These are phyloP conservation scores for Papilio polyxenes DNA, from an alignment of 1,140 invertebrate genomes.

Conservation along the genomic window DNA sequence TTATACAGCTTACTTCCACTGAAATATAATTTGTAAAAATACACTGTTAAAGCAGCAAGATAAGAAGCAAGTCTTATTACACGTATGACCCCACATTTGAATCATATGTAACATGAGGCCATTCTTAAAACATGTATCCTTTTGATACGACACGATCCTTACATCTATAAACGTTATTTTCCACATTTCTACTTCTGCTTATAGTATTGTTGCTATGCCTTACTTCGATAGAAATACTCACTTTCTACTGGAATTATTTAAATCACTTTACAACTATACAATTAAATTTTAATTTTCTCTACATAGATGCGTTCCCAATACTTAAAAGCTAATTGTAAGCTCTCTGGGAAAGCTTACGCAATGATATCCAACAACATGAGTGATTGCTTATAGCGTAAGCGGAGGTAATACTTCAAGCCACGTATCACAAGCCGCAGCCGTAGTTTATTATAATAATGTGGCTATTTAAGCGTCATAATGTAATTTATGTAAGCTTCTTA, in stretches of 20 bases:
- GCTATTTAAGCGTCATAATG: conserved; percentile 25
- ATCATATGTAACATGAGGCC: too few relatives aligned
- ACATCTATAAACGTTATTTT: not conserved
- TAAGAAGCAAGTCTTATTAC: too few relatives aligned
- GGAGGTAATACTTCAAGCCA: conserved; percentile 24
- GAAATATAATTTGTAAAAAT: too few relatives aligned
- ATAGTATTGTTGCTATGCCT: not conserved
- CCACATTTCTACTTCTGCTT: not conserved
- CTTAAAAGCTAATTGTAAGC: conserved; percentile 8
- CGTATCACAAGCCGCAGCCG: conserved; percentile 14
- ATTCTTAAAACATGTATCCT: not conserved
- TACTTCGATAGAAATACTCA: not conserved
- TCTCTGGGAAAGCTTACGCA: conserved; percentile 30
- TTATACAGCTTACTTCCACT: not conserved
- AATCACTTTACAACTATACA: not conserved
- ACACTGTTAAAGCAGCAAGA: too few relatives aligned
- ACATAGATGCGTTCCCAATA: not conserved
- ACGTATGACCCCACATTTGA: too few relatives aligned
- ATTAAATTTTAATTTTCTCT: not conserved
- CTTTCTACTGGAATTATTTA: not conserved
- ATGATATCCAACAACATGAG: conserved; percentile 29
- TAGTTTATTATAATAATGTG: conserved; percentile 33
- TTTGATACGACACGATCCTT: not conserved
- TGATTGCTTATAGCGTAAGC: conserved; percentile 24
- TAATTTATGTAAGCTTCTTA: conserved; percentile 38